Evolutionary conservation across 92 coral and sea anemone genomes (phyloP).

Genomic region (Desmophyllum pertusum): DNA sequence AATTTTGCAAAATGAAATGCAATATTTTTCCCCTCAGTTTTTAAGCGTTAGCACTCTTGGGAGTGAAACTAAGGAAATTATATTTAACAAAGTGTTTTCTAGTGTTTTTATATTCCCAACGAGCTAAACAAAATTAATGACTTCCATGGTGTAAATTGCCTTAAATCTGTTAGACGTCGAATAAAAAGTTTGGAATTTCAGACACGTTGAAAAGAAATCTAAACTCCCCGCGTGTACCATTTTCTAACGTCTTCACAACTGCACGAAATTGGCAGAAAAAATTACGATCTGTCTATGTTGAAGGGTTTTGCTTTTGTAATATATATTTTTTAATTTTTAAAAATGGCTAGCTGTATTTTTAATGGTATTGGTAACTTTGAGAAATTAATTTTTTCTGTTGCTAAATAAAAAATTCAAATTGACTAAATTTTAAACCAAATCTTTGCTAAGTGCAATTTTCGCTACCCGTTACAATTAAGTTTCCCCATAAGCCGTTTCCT

Average conservation of each 20-base stretch:
- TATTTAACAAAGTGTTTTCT: too few species aligned
- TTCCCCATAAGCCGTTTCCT: neutral
- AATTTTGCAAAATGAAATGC: too few species aligned
- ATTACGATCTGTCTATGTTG: neutral
- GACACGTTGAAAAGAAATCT: neutral
- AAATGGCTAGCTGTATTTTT: neutral
- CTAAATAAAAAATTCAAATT: neutral
- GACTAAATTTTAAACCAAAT: neutral
- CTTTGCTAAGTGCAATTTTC: neutral
- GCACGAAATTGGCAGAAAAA: neutral
- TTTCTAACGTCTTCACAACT: neutral
- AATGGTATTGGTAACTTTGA: neutral
- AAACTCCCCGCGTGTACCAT: neutral
- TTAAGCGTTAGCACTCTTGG: too few species aligned
- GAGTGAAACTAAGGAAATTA: too few species aligned
- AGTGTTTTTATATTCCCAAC: neutral
- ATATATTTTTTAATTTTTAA: too few species aligned
- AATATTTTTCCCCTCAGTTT: too few species aligned
- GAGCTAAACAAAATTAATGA: neutral
- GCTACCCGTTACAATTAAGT: neutral
- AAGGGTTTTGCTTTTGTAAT: neutral
- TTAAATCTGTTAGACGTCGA: neutral
- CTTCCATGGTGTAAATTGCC: too few species aligned
- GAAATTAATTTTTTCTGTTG: neutral
- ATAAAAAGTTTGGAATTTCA: neutral